Evolutionary conservation across 92 coral and sea anemone species (phyloP).

Genomic region (Epizoanthus rinbou): DNA sequence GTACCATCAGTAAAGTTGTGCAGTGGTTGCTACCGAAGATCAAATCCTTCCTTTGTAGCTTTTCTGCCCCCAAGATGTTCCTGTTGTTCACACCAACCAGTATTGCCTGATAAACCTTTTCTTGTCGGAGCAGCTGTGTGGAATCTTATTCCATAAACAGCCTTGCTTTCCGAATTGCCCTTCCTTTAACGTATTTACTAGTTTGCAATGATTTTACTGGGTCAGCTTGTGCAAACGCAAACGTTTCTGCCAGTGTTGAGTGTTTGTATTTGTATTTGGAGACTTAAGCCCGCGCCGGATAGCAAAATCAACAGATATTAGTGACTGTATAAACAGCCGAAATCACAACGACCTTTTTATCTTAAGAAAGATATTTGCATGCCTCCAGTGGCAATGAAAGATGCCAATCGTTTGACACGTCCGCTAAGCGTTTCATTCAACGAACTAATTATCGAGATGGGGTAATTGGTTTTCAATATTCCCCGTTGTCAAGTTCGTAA

Average conservation of each 20-base stretch:
- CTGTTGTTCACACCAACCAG: neutral
- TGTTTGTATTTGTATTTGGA: no score
- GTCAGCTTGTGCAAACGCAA: no score
- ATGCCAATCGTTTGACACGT: constrained; percentile 20
- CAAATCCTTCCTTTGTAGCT: neutral
- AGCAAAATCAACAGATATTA: constrained; percentile 10
- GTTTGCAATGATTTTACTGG: no score
- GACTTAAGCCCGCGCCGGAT: no score
- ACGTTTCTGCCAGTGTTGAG: no score
- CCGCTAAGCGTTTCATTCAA: neutral
- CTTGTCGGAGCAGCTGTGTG: constrained; percentile 19
- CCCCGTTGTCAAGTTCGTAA: constrained; percentile 43
- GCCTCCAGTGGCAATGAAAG: neutral
- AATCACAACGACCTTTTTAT: constrained; percentile 16
- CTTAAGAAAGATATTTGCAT: neutral
- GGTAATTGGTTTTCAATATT: constrained; percentile 35
- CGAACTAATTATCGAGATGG: constrained; percentile 27
- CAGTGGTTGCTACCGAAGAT: neutral
- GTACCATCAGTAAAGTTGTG: neutral
- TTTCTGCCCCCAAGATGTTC: neutral
- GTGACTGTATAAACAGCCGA: constrained; percentile 21
- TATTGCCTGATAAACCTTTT: neutral
- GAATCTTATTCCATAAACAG: constrained; percentile 20
- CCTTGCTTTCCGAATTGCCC: no score
- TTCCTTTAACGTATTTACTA: no score